Conservation (phyloP, 1,140 invertebrate species). For the Pantala flavescens region DNA sequence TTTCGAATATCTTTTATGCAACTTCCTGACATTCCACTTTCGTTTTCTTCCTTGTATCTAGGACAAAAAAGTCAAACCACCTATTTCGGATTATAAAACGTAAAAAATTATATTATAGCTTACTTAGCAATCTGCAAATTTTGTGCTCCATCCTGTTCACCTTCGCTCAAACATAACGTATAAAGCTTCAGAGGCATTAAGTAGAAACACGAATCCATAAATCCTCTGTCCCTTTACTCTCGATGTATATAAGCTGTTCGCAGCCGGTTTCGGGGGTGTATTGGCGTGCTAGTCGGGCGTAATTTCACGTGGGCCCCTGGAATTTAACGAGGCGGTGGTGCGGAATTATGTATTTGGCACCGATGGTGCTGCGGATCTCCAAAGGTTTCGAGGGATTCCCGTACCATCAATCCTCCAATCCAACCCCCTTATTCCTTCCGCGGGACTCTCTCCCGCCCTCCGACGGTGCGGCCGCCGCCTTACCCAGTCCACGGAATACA, state of each 20-base stretch:
- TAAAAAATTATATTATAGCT: too few relatives aligned
- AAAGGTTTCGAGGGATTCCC: neutral
- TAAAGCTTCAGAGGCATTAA: neutral
- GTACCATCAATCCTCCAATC: neutral
- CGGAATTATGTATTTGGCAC: conserved; percentile 1
- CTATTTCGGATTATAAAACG: too few relatives aligned
- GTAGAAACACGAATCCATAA: conserved; percentile 7
- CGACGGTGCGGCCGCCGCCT: neutral
- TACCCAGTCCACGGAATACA: neutral
- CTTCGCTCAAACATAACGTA: neutral
- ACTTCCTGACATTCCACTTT: too few relatives aligned
- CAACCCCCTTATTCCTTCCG: neutral
- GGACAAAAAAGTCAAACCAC: too few relatives aligned
- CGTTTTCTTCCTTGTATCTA: too few relatives aligned
- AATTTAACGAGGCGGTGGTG: neutral
- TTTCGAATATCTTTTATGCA: too few relatives aligned
- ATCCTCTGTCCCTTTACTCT: neutral
- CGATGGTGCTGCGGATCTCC: conserved; percentile 5
- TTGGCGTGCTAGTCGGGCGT: neutral
- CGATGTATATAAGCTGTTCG: neutral
- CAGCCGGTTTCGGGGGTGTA: conserved; percentile 6
- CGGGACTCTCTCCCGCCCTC: neutral
- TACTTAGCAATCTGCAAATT: too few relatives aligned
- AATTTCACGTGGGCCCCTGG: neutral
- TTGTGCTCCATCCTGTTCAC: neutral